Evolutionary conservation across 1,140 invertebrate species (phyloP).

Genomic region (Trissolcus basalis): DNA sequence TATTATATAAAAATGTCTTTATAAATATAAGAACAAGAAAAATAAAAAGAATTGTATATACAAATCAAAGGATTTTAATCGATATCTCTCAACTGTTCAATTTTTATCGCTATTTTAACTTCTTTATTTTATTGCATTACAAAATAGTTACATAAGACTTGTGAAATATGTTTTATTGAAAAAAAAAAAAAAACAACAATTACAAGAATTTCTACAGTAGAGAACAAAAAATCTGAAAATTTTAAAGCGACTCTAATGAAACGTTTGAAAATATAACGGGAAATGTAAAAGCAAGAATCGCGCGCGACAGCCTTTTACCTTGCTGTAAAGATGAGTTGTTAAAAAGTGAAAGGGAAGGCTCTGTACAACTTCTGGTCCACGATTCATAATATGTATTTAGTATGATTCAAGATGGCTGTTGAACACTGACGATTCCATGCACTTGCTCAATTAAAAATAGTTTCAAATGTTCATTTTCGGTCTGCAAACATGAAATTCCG

Average conservation of each 20-base stretch:
- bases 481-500: constrained; percentile 15
- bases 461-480: neutral
- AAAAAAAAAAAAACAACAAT: too few species aligned
- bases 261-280: constrained; percentile 7
- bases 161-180: too few species aligned
- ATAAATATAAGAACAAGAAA: too few species aligned
- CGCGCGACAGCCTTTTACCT: constrained; percentile 31
- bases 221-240: neutral
- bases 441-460: constrained; percentile 27
- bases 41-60: too few species aligned
- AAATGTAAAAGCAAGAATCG: constrained; percentile 6
- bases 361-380: constrained; percentile 12
- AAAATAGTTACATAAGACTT: too few species aligned
- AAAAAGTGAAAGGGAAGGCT: constrained; percentile 39
- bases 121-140: too few species aligned
- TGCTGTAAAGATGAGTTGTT: constrained; percentile 38
- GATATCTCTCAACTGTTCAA: too few species aligned
- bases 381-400: constrained; percentile 27
- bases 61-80: too few species aligned
- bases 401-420: constrained; percentile 30
- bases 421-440: constrained; percentile 11
- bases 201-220: too few species aligned
- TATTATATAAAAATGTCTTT: too few species aligned
- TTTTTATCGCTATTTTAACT: too few species aligned
- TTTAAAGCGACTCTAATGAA: neutral